A percentile compares a stretch with the other conserved stretches of the same genome.
Evolutionary conservation across 2,888 invertebrate species (phyloP).

Genomic region (Zaprionus lineosus): DNA sequence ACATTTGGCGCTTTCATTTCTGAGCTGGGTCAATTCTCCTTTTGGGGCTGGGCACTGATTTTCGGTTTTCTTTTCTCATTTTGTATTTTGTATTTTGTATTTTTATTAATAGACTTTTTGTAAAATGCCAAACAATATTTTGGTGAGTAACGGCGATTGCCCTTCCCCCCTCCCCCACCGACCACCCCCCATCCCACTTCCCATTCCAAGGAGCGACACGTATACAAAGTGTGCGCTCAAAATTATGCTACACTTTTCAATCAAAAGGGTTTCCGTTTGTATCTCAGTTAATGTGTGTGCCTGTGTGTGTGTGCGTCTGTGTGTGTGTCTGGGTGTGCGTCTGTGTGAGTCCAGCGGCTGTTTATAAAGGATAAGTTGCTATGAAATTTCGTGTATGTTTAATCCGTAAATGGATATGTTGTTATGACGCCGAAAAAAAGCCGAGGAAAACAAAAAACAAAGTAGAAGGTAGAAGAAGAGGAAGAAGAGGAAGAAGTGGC

Average conservation of each 20-base stretch:
- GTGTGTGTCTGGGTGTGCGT: constrained; percentile 1
- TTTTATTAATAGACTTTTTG: constrained; percentile 75
- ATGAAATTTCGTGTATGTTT: constrained; percentile 63
- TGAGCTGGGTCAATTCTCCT: constrained; percentile 63
- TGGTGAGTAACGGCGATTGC: constrained; percentile 19
- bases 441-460: no score
- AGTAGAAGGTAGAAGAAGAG: constrained; percentile 2
- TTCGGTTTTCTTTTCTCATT: constrained; percentile 59
- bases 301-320: background rate
- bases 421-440: constrained; percentile 53
- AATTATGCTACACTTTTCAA: constrained; percentile 68
- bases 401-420: constrained; percentile 74
- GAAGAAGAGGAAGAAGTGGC: constrained; percentile 6
- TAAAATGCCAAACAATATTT: constrained; percentile 66
- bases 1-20: constrained; percentile 37
- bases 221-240: constrained; percentile 53
- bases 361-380: constrained; percentile 73
- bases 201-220: background rate
- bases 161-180: no score
- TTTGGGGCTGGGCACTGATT: constrained; percentile 57
- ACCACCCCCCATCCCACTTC: no score
- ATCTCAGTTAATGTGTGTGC: background rate
- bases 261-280: constrained; percentile 45
- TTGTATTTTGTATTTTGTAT: no score
- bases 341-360: constrained; percentile 60